Percentiles rank a stretch among this genome's conserved stretches.
phyloP scores from a whole-genome alignment of 2,888 invertebrate genomes.

The Muscina levida region DNA sequence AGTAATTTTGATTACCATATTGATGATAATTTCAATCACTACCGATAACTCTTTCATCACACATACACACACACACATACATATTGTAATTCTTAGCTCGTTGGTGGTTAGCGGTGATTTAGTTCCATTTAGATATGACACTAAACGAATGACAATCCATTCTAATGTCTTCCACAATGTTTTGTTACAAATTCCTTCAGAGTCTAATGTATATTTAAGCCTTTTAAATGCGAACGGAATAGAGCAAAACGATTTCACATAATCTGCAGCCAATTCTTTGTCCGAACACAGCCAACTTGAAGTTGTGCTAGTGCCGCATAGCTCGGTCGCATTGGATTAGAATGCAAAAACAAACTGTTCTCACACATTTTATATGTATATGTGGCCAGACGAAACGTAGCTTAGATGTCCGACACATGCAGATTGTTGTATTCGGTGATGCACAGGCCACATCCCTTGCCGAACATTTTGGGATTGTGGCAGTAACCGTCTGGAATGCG shows the following conservation, averaged over 20 bases:
- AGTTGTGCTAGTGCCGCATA: constrained; percentile 37
- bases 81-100: neutral
- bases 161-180: neutral
- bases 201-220: constrained; percentile 45
- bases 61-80: too few species aligned
- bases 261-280: constrained; percentile 43
- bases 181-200: neutral
- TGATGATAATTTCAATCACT: neutral
- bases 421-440: constrained; percentile 34
- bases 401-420: constrained; percentile 34
- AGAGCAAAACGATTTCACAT: constrained; percentile 42
- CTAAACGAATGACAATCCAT: too few species aligned
- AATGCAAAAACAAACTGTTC: constrained; percentile 54
- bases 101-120: too few species aligned
- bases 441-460: neutral
- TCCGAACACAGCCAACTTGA: constrained; percentile 18
- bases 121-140: too few species aligned
- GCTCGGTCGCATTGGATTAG: constrained; percentile 25
- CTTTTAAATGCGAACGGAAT: constrained; percentile 23
- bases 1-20: too few species aligned
- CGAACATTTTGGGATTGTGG: neutral
- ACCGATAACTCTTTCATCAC: constrained; percentile 3
- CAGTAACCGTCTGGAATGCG: constrained; percentile 21
- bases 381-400: neutral
- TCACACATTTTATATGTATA: constrained; percentile 34